These are phyloP conservation scores for Cryptocephalus moraei DNA, from an alignment of 2,888 invertebrate species.

Conservation along the genomic window DNA sequence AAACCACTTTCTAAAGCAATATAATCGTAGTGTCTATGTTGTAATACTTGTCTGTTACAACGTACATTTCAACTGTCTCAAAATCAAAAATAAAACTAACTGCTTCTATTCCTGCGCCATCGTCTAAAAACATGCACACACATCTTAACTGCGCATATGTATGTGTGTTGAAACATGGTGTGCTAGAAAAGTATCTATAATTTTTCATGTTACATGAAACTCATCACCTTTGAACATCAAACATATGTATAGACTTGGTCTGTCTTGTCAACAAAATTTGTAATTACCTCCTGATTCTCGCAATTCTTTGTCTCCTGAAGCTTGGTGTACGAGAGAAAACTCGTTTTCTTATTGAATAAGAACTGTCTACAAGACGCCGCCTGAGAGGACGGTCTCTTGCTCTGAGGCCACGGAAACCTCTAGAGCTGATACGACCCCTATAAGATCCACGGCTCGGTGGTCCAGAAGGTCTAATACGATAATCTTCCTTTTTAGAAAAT, in stretches of 20 bases:
- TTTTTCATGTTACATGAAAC: no score
- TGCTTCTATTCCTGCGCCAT: slow-evolving; percentile 12
- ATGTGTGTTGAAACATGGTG: no score
- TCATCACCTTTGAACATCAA: no score
- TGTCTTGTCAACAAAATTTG: not conserved
- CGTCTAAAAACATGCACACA: not conserved
- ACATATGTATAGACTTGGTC: no score
- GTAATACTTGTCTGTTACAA: no score
- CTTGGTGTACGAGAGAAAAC: slow-evolving; percentile 34
- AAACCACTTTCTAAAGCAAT: no score
- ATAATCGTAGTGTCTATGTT: no score
- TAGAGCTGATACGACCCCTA: slow-evolving; percentile 35
- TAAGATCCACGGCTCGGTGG: slow-evolving; percentile 29
- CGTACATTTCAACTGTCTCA: no score
- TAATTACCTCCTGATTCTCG: slow-evolving; percentile 40
- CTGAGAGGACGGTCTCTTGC: slow-evolving; percentile 44
- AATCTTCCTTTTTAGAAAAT: slow-evolving; percentile 31
- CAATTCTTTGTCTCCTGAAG: slow-evolving; percentile 36
- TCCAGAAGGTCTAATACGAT: slow-evolving; percentile 31
- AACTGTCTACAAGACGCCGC: slow-evolving; percentile 46
- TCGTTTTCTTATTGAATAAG: slow-evolving; percentile 47
- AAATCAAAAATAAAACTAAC: no score
- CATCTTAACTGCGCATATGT: no score
- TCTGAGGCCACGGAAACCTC: slow-evolving; percentile 38
- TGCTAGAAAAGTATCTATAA: no score